A percentile compares a stretch with the other conserved stretches of the same genome.
phyloP scores from a whole-genome alignment of 2,888 invertebrate genomes.

The Netelia fuscicornis region DNA sequence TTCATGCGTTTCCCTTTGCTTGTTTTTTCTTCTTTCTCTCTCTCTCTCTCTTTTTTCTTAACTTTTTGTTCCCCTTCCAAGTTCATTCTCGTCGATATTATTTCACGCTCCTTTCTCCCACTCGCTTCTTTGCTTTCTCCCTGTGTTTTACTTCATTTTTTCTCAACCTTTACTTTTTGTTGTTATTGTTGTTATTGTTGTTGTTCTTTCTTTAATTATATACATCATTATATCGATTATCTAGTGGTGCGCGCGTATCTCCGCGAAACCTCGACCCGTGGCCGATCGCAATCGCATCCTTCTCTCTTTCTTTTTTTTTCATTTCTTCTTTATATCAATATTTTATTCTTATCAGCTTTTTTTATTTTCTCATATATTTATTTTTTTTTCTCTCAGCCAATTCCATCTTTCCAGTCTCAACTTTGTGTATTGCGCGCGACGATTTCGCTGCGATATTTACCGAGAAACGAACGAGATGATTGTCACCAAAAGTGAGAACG shows the following conservation, averaged over 20 bases:
- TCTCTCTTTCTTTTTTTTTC: background rate
- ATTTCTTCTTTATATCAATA: slow-evolving; percentile 7
- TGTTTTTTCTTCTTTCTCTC: slow-evolving; percentile 24
- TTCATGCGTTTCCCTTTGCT: background rate
- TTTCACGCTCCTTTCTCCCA: background rate
- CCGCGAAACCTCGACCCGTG: slow-evolving; percentile 57
- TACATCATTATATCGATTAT: slow-evolving; percentile 66
- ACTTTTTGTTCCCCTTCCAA: slow-evolving; percentile 49
- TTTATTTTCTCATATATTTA: background rate
- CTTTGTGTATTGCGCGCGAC: slow-evolving; percentile 43
- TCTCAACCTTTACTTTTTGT: slow-evolving; percentile 33
- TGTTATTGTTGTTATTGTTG: background rate
- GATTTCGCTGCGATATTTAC: slow-evolving; percentile 22
- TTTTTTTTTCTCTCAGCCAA: slow-evolving; percentile 32
- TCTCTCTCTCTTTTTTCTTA: slow-evolving; percentile 14
- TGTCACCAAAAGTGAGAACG: background rate
- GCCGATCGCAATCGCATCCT: slow-evolving; percentile 54
- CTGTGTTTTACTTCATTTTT: slow-evolving; percentile 30
- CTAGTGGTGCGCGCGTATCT: slow-evolving; percentile 59
- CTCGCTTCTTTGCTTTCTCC: background rate
- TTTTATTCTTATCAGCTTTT: background rate
- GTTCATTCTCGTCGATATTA: slow-evolving; percentile 29
- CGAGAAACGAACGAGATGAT: background rate
- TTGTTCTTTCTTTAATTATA: slow-evolving; percentile 51
- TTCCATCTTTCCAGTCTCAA: slow-evolving; percentile 56